A percentile compares a stretch with the other conserved stretches of the same genome.
These are phyloP conservation scores for Marcusenius ussheri DNA, from an alignment of 2,113 vertebrate genomes.

Conservation along the genomic window DNA sequence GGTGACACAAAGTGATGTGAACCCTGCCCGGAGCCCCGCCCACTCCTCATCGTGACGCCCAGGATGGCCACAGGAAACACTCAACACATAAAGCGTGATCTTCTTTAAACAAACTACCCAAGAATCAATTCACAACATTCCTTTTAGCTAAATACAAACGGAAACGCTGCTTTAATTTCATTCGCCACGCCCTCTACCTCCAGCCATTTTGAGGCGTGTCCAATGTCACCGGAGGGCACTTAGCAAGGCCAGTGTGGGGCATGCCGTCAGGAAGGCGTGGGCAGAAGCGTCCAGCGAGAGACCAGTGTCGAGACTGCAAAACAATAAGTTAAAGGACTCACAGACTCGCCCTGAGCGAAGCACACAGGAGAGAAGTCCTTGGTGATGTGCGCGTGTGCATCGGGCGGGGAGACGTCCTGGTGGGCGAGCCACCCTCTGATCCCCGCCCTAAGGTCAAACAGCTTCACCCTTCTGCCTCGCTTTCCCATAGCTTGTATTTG, in stretches of 20 bases:
- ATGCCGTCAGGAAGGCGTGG: constrained; percentile 38
- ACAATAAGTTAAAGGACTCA: constrained; percentile 63
- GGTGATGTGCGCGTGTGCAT: constrained; percentile 48
- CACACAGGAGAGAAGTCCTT: constrained; percentile 49
- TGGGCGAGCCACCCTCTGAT: neutral
- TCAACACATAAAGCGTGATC: neutral
- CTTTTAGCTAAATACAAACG: constrained; percentile 17
- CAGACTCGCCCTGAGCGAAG: constrained; percentile 44
- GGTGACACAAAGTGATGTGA: neutral
- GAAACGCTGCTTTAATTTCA: constrained; percentile 21
- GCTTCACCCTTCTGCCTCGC: constrained; percentile 9
- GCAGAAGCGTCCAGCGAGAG: constrained; percentile 36
- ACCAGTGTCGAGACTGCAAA: constrained; percentile 69
- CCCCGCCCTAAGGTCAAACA: constrained; percentile 19
- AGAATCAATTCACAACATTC: neutral
- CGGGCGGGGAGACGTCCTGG: constrained; percentile 35
- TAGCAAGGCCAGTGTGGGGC: constrained; percentile 39
- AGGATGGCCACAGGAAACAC: neutral
- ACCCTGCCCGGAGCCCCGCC: neutral
- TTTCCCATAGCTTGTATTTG: neutral
- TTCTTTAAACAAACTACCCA: neutral
- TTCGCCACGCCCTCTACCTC: constrained; percentile 14
- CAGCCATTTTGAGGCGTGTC: constrained; percentile 22
- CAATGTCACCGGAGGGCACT: neutral
- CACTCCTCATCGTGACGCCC: neutral